Evolutionary conservation across 2,113 vertebrate genomes (phyloP).

Genomic region (Hepsetus odoe): DNA sequence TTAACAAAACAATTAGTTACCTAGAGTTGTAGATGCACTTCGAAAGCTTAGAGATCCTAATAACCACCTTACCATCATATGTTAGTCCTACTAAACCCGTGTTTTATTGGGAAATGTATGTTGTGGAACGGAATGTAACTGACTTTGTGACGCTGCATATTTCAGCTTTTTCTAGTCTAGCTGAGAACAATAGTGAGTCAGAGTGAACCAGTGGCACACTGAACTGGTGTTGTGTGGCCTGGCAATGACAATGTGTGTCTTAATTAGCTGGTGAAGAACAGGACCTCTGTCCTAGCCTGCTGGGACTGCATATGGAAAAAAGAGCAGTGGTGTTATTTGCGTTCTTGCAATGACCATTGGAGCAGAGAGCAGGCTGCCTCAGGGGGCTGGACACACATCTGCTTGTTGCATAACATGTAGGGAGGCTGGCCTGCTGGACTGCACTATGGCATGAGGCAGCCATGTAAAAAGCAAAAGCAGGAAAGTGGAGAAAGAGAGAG

Average conservation of each 20-base stretch:
- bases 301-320: constrained; percentile 33
- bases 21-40: too few relatives aligned
- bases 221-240: neutral
- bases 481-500: neutral
- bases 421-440: constrained; percentile 43
- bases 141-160: constrained; percentile 1
- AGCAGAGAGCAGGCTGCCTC: constrained; percentile 28
- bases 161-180: neutral
- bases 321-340: constrained; percentile 49
- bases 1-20: too few relatives aligned
- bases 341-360: constrained; percentile 36
- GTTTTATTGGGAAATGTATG: too few relatives aligned
- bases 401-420: constrained; percentile 58
- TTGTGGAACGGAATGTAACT: neutral
- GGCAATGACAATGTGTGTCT: neutral
- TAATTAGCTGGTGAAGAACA: constrained; percentile 24
- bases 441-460: constrained; percentile 23
- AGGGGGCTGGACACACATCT: constrained; percentile 53
- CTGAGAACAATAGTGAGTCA: constrained; percentile 8
- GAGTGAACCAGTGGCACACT: neutral
- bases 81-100: too few relatives aligned
- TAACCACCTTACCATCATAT: too few relatives aligned
- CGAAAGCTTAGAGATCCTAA: too few relatives aligned
- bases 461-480: constrained; percentile 30
- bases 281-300: neutral